Base-by-base conservation (phyloP, 2,888 invertebrate genomes). In the Eustalomyia histrio region DNA sequence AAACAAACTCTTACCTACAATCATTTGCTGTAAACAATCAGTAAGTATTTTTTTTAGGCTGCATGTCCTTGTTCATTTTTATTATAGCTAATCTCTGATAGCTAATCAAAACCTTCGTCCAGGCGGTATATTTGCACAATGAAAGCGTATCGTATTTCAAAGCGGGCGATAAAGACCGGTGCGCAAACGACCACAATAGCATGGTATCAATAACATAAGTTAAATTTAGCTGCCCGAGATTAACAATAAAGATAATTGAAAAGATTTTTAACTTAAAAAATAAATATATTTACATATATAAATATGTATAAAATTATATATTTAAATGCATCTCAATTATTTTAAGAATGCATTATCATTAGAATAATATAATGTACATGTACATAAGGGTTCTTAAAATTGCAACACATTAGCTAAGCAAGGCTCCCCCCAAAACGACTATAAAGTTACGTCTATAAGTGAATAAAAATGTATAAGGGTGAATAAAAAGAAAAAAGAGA, bases 121-220 rank as follows among this genome's bases (percentile, higher is more conserved):
- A 81, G 83, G 80, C 82, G 82, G 82, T 61, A 80, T 58, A 65
- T 83, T 64, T 79, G 80, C 79, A 76, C 74, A 78, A 76, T 71
- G 81, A 74, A 83, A 76, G 63, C 57, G 63, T 83, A 83, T 83
- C 80, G 35, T 58, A 82, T 83, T 83, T 76, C 83, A 82, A 80
- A 73, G 82, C 83, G 76, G 83, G 80, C 82, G 79, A 82, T 83
- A 81, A 74, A 81, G 81, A 81, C 81, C 81, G 81, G 81, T 81
- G 81, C 73, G 68, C 81, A 78, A 81, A 74, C 81, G 81, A 81
- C 81, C 81, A 78, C 81, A 81, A 81, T 81, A 67, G 78, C 74
- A 71, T 81, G 74, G 67, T 81, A 81, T 81, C 81, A 81, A 81
- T 81, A 78, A 81, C 81, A 81, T 35, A 81, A 81, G 78, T 81